Evolutionary conservation across 2,113 vertebrate species (phyloP), one percentile per base, ranked within the genome.

Genomic region (Morone saxatilis): DNA sequence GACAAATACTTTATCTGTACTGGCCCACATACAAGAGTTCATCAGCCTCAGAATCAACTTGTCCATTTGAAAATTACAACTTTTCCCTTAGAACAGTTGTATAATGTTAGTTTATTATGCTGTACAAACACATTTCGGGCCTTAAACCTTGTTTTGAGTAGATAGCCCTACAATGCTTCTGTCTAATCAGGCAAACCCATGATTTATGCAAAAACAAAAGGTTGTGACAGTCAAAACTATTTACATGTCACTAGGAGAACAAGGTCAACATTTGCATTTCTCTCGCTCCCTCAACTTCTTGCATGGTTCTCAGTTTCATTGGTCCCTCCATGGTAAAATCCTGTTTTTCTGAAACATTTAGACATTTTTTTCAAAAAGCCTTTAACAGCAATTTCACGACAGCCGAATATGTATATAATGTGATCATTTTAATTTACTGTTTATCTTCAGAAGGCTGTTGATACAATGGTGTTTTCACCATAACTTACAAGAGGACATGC

Each of bases 231-330:
- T 68, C 78, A 81, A 68, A 87, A 71, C 48, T 4, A 91, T 92
- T 93, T 93, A 81, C 93, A 92, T 92, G 86, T 45, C 65, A 76
- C 71, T 22, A 69, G 53, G 25, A 70, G 79, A 86, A 86, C 90
- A 81, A 89, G 70, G 75, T 74, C 80, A 78, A 17, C 57, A 83
- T 94, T 94, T 94, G 80, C 90, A 94, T 93, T 38, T 65, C 17
- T 19, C 66, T 76, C 2, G 3, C 80, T 59, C n/a, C 7, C 53
- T 74, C 61, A 50, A 67, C 73, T 76, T 50, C 56, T 67, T 51
- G 7, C 60, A 22, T 31, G 5, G 22, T 13, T 31, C 45, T 13
- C 31, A 20, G 19, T 72, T 70, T 66, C 43, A 40, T 31, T 63
- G 25, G 43, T 68, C 78, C 56, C 65, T 54, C 48, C 54, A 61